A percentile compares a stretch with the other conserved stretches of the same genome.
Conservation (phyloP, 2,888 invertebrate genomes). For the Bombylius discolor region DNA sequence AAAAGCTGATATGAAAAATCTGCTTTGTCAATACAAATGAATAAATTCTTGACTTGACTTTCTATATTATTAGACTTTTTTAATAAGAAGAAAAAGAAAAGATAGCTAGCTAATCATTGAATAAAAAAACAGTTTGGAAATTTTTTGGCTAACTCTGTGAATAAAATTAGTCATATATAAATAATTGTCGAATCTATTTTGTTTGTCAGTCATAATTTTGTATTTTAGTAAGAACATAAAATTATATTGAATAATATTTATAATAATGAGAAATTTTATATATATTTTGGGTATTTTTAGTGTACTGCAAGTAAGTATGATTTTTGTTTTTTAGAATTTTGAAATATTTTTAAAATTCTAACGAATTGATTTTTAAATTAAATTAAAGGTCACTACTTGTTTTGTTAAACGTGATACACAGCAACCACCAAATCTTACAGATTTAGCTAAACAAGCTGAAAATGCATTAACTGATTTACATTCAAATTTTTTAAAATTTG, state of each 20-base stretch:
- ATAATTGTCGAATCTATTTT: neutral
- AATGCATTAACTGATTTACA: constrained; percentile 6
- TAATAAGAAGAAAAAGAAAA: no score
- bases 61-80: no score
- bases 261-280: constrained; percentile 2
- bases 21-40: no score
- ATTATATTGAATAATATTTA: neutral
- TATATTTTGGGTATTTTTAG: neutral
- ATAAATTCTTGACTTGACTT: no score
- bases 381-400: neutral
- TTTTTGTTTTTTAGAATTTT: neutral
- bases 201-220: neutral
- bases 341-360: no score
- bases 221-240: neutral
- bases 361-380: neutral
- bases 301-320: neutral
- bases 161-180: neutral
- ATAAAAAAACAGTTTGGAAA: no score
- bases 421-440: constrained; percentile 2
- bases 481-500: constrained; percentile 7
- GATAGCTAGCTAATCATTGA: no score
- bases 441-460: constrained; percentile 10
- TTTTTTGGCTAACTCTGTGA: no score
- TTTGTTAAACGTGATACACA: constrained; percentile 6
- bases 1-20: no score